These are phyloP conservation scores for Eurytoma adleriae DNA, from an alignment of 2,888 invertebrate species.

Conservation along the genomic window DNA sequence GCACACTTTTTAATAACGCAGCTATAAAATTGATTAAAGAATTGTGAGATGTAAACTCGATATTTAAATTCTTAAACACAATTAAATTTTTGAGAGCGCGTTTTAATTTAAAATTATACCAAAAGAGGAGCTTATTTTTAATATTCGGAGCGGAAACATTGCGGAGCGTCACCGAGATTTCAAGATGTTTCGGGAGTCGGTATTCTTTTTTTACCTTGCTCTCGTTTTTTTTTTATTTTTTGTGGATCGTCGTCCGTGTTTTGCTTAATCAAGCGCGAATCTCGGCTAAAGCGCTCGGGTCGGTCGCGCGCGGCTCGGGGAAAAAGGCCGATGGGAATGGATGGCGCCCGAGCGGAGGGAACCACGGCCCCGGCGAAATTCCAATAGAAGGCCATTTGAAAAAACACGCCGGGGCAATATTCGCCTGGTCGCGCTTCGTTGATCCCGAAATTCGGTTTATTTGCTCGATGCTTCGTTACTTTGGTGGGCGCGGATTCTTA, in stretches of 20 bases:
- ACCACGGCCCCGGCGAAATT: neutral
- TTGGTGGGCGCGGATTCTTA: neutral
- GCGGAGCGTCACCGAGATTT: neutral
- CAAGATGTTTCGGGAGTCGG: slow-evolving; percentile 7
- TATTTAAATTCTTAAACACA: too few relatives aligned
- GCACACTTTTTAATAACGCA: too few relatives aligned
- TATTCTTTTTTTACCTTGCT: slow-evolving; percentile 3
- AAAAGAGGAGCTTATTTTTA: neutral
- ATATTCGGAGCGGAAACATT: neutral
- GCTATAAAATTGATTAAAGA: too few relatives aligned
- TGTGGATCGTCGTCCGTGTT: slow-evolving; percentile 12
- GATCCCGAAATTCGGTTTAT: slow-evolving; percentile 41
- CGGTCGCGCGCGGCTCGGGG: neutral
- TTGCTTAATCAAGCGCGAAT: slow-evolving; percentile 51
- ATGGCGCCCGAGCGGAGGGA: neutral
- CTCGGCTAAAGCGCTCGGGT: slow-evolving; percentile 28
- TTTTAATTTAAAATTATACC: too few relatives aligned
- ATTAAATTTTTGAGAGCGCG: too few relatives aligned
- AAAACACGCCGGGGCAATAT: slow-evolving; percentile 22
- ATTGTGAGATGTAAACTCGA: too few relatives aligned
- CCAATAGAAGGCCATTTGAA: slow-evolving; percentile 30
- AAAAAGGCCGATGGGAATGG: slow-evolving; percentile 13
- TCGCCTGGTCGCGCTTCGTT: slow-evolving; percentile 20
- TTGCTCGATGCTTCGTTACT: slow-evolving; percentile 34
- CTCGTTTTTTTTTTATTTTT: neutral